Evolutionary conservation across 2,797 vertebrate genomes (phyloP).

Genomic region (Argya squamiceps): DNA sequence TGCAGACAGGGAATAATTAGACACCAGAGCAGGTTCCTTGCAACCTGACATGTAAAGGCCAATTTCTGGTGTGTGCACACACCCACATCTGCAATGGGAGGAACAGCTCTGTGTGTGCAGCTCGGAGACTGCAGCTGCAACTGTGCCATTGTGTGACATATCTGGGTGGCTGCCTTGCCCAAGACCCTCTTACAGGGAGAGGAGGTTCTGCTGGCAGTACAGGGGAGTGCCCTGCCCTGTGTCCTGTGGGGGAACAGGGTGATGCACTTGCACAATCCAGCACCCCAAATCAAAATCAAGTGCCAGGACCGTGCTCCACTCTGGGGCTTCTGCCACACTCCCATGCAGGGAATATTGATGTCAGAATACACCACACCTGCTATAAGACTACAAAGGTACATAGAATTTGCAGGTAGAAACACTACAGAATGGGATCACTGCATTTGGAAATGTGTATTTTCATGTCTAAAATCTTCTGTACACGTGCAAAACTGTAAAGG

Average conservation of each 20-base stretch:
- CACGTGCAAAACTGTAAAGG: background rate
- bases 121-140: background rate
- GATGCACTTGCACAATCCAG: background rate
- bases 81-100: rapidly evolving
- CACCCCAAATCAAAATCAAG: background rate
- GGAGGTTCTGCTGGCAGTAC: background rate
- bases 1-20: background rate
- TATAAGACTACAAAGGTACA: background rate
- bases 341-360: background rate
- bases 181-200: background rate
- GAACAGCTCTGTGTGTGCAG: rapidly evolving
- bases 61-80: background rate
- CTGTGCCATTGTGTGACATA: background rate
- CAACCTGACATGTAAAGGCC: background rate
- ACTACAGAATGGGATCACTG: background rate
- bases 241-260: background rate
- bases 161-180: background rate
- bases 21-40: background rate
- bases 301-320: background rate
- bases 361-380: background rate
- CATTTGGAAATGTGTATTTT: background rate
- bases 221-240: background rate
- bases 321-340: background rate
- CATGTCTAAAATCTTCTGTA: background rate
- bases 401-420: background rate